Evolutionary conservation across 2,888 invertebrate genomes (phyloP).

Genomic region (Epinotia ramella): DNA sequence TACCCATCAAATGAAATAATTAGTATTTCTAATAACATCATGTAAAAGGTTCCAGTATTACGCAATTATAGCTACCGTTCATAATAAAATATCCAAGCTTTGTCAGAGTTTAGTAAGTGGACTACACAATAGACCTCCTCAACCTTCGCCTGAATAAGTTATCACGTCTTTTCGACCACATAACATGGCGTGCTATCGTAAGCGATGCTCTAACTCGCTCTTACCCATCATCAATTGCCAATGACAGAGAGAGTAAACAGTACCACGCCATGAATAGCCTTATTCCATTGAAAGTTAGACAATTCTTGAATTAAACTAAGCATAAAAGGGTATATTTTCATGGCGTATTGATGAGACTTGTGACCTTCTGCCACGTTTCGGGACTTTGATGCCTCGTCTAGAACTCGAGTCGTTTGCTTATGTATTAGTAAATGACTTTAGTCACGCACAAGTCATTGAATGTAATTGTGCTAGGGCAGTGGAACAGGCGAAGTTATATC

Average conservation of each 20-base stretch:
- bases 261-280: not conserved
- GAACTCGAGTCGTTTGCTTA: slow-evolving; percentile 2
- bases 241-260: not conserved
- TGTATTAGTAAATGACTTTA: not conserved
- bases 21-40: too few species aligned
- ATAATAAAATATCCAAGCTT: not conserved
- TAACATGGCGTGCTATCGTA: not conserved
- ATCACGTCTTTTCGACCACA: not conserved
- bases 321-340: not conserved
- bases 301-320: not conserved
- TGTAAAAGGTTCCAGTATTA: not conserved
- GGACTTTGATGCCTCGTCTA: not conserved
- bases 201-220: not conserved
- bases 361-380: not conserved
- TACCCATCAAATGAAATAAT: too few species aligned
- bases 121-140: not conserved
- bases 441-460: slow-evolving; percentile 18
- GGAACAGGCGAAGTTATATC: not conserved
- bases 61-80: not conserved
- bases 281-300: slow-evolving; percentile 7
- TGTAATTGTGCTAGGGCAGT: slow-evolving; percentile 11
- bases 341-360: not conserved
- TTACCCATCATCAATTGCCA: not conserved
- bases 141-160: not conserved
- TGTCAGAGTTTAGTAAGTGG: not conserved